Base-by-base conservation (phyloP, 2,113 vertebrate genomes). In the Dromaius novaehollandiae region DNA sequence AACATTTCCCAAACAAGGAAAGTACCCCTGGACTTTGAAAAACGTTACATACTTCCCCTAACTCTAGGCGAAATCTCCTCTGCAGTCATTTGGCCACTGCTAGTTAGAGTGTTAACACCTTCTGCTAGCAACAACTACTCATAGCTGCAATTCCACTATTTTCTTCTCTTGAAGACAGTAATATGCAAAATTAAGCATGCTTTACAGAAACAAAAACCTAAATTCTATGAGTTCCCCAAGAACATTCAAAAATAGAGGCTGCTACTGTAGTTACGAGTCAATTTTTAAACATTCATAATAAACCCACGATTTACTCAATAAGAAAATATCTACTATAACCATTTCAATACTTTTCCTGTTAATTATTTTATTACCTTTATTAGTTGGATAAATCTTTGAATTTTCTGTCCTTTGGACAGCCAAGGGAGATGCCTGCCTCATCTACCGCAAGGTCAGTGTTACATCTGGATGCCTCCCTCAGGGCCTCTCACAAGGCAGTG, bases 131-230 rank as follows among this genome's bases (percentile, higher is more conserved):
- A 1, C 80, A 71, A 77, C 36, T 5, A 7, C 76, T 40, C 76
- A 11, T 71, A 6, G 6, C 0, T 7, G 51, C 42, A 2, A 8
- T 5, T 42, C 44, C 51, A 6, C 0, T 3, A 1, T 8, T 22
- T 46, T 36, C 56, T 25, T 7, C n/a, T 7, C 36, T 25, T 66
- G 26, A 1, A 5, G 7, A 38, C 44, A 73, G 44, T 1, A 19
- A 25, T 0, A 7, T 71, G 10, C 38, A 0, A 0, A 7, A 46
- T 11, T 17, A 4, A 10, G 3, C 65, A 26, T 1, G 48, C 28
- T 42, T 69, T n/a, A 64, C 2, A 2, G 30, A n/a, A 14, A 14
- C 36, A 4, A n/a, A 20, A 28, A 32, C 46, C 68, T 4, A 0
- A 12, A 3, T 19, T 21, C 50, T 3, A 25, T 19, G 40, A 40